Evolutionary conservation across 1,140 invertebrate genomes (phyloP), one percentile per base, ranked within the genome.

Genomic region (Archivesica marissinica): DNA sequence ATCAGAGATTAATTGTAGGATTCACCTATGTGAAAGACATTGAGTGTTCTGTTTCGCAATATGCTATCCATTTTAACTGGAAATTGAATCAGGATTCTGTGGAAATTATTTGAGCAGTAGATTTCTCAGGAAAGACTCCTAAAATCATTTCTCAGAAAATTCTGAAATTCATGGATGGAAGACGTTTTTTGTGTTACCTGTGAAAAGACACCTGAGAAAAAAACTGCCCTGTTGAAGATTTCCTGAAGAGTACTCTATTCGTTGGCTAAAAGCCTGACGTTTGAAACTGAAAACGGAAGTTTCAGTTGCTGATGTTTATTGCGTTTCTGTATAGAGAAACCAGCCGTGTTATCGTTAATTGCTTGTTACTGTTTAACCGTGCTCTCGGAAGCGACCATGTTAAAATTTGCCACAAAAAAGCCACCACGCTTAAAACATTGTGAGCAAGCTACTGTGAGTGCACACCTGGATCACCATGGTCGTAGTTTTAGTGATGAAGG

Each of bases 211-310:
- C 66, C 66, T 70, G 66, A 70, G 17, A 15, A 41, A n/a, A 7
- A 47, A 54, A 56, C 3, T 54, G 30, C 72, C n/a, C 39, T 75
- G 47, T 75, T 30, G 41, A 25, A 33, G 30, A 33, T 44, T 54
- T 75, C 44, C 20, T 11, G 47, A n/a, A 47, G 72, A 52, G 72
- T 66, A 6, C 61, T 33, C 28, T 30, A 52, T 74, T 30, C 33
- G 11, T 81, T 81, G 78, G 78, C 78, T 68, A n/a, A 35, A 20
- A 81, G 78, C 78, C 78, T 81, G 47, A n/a, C 25, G 64, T 75
- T 75, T 66, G 78, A 68, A 81, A 81, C 61, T 56, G 41, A 81
- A 81, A 81, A 81, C 78, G 78, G 78, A 81, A 81, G 78, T 81
- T 81, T 81, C 78, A 81, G 38, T 81, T 81, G 70, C 78, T 25